These are phyloP conservation scores for Ovibos moschatus DNA, from an alignment of 2,113 vertebrate species.

Conservation along the genomic window DNA sequence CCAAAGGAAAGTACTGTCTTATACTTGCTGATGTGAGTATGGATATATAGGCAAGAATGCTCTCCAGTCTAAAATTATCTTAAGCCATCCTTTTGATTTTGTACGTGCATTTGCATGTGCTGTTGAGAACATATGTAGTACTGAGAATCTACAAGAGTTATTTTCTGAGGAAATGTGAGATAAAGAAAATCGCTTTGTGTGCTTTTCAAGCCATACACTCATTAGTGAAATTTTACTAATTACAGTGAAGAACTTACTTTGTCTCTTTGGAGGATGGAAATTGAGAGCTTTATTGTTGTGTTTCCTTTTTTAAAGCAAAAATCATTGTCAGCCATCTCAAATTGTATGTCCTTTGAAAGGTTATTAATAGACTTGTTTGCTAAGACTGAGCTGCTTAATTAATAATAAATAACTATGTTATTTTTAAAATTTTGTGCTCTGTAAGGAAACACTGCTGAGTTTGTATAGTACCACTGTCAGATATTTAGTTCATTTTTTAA, in stretches of 20 bases:
- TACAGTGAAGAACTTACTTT: constrained; percentile 7
- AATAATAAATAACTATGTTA: not conserved
- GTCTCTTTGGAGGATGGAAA: not conserved
- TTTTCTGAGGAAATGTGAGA: constrained; percentile 2
- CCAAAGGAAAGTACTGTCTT: not conserved
- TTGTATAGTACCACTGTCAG: not conserved
- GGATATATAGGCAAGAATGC: not conserved
- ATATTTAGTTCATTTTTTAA: not conserved
- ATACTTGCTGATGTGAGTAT: not conserved
- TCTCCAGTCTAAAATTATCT: not conserved
- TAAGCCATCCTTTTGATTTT: constrained; percentile 13
- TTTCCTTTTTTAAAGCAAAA: not conserved
- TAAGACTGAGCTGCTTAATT: not conserved
- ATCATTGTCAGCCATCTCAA: not conserved
- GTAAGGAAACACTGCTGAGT: not conserved
- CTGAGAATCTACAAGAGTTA: constrained; percentile 1
- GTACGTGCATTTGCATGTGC: not conserved
- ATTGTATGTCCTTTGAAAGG: not conserved
- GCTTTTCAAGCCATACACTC: constrained; percentile 43
- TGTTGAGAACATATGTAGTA: not conserved
- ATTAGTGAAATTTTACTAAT: constrained; percentile 23
- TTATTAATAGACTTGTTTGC: constrained; percentile 3
- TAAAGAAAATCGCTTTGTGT: not conserved
- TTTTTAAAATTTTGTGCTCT: not conserved
- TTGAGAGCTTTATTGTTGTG: not conserved